Evolutionary conservation across 2,113 vertebrate species (phyloP).

Genomic region (Hippocampus barbouri): DNA sequence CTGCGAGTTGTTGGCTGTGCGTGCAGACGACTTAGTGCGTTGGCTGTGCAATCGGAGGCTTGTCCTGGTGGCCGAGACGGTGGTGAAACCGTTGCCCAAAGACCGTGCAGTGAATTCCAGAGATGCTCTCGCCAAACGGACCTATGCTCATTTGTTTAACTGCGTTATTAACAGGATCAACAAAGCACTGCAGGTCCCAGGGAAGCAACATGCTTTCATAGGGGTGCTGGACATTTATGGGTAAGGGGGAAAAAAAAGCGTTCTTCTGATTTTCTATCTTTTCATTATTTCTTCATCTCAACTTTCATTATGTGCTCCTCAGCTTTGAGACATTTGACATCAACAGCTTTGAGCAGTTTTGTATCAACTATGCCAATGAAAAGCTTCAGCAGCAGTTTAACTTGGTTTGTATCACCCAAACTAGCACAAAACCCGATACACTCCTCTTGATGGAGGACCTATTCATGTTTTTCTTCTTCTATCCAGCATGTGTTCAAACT

Average conservation of each 20-base stretch:
- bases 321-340: constrained; percentile 98
- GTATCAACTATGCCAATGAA: constrained; percentile 98
- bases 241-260: constrained; percentile 61
- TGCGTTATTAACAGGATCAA: constrained; percentile 88
- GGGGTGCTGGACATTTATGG: constrained; percentile 98
- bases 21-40: constrained; percentile 59
- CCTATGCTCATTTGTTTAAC: constrained; percentile 90
- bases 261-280: not conserved
- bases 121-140: constrained; percentile 92
- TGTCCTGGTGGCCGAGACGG: constrained; percentile 79
- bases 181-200: constrained; percentile 80
- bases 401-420: constrained; percentile 74
- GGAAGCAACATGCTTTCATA: constrained; percentile 88
- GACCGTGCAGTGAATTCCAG: constrained; percentile 81
- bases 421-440: not conserved
- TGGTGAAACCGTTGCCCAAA: constrained; percentile 83
- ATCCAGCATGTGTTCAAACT: constrained; percentile 95
- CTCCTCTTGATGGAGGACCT: not conserved
- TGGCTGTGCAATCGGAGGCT: constrained; percentile 90
- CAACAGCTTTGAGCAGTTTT: constrained; percentile 98
- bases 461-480: constrained; percentile 6
- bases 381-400: constrained; percentile 98
- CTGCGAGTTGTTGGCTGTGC: constrained; percentile 82
- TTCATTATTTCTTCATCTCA: not conserved
- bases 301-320: constrained; percentile 22